Base-by-base conservation (phyloP, 2,797 vertebrate genomes). In the Tragelaphus oryx region DNA sequence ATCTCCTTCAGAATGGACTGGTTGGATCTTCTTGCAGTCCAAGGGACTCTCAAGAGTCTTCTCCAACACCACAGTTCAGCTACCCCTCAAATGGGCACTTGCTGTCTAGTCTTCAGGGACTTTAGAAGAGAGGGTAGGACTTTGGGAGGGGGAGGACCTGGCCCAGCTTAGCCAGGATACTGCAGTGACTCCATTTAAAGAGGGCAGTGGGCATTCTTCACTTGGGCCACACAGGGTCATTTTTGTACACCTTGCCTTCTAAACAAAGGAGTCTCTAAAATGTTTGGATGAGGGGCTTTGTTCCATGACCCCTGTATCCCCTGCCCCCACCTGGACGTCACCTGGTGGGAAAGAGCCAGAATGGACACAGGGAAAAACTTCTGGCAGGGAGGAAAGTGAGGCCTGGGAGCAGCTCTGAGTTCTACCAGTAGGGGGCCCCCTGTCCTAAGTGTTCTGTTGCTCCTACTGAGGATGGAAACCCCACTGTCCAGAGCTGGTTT, bases 361-460 rank as follows among this genome's bases (percentile, higher is more conserved):
- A 26, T 10, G 33, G 26, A 12, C 80, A 8, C 80, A 1, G 8
- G 30, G 71, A 41, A 18, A 18, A 54, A 71, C 0, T 0, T 37
- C 33, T 37, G 33, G 65, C 65, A 10, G 28, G 14, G 18, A 30
- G 50, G 7, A 22, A 30, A 52, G 59, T 60, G 92, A 28, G 55
- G n/a, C 5, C 5, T 41, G 13, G 4, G 57, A 87, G 94, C 84
- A 28, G 48, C 68, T 60, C 14, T 22, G 0, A 8, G 41, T 81
- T 95, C 89, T 8, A 8, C 97, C 97, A 96, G 96, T 54, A 97
- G 97, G 96, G 97, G 97, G 95, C 71, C 8, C 96, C 92, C 95
- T 3, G 48, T n/a, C 83, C 94, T 87, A 60, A 97, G 91, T 0
- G 57, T 96, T 97, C 48, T n/a, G 0, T 3, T 3, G 92, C 71